Percentiles rank a stretch among this genome's conserved stretches.
These are phyloP conservation scores for Nyctalus aviator DNA, from an alignment of 2,797 vertebrate species.

Conservation along the genomic window DNA sequence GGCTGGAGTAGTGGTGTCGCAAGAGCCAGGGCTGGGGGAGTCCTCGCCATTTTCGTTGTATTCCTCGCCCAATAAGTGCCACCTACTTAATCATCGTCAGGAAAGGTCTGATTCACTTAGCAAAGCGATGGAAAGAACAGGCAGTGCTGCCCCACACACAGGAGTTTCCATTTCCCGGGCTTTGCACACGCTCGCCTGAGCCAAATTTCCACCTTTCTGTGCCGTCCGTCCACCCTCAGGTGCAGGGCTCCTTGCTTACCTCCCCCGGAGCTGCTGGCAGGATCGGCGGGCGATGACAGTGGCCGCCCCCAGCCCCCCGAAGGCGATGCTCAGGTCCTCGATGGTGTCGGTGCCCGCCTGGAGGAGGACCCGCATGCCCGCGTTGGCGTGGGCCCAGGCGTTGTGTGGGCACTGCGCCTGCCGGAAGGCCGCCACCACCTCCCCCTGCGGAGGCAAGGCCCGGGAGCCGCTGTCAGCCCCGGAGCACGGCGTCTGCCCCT, in stretches of 20 bases:
- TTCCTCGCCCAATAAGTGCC: not conserved
- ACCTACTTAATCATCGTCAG: not conserved
- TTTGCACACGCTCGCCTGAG: not conserved
- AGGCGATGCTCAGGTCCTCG: constrained; percentile 91
- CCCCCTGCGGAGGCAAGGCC: constrained; percentile 87
- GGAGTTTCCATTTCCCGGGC: not conserved
- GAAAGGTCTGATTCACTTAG: not conserved
- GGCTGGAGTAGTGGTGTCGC: not conserved
- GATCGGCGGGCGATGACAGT: constrained; percentile 87
- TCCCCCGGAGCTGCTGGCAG: constrained; percentile 86
- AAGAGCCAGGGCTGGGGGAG: too few relatives aligned
- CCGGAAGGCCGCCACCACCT: constrained; percentile 92
- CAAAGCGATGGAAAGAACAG: not conserved
- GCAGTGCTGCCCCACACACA: not conserved
- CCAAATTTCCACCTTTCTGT: not conserved
- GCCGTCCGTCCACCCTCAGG: not conserved
- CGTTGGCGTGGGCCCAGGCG: constrained; percentile 90
- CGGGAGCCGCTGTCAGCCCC: not conserved
- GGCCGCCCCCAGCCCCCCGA: constrained; percentile 89
- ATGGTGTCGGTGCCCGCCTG: constrained; percentile 87
- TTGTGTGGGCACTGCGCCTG: constrained; percentile 92
- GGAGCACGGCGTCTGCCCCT: not conserved
- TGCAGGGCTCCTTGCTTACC: constrained; percentile 82
- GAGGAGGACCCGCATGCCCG: constrained; percentile 93
- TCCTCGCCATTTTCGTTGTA: not conserved